phyloP scores from a whole-genome alignment of 2,797 vertebrate genomes.

The Gymnothorax javanicus region DNA sequence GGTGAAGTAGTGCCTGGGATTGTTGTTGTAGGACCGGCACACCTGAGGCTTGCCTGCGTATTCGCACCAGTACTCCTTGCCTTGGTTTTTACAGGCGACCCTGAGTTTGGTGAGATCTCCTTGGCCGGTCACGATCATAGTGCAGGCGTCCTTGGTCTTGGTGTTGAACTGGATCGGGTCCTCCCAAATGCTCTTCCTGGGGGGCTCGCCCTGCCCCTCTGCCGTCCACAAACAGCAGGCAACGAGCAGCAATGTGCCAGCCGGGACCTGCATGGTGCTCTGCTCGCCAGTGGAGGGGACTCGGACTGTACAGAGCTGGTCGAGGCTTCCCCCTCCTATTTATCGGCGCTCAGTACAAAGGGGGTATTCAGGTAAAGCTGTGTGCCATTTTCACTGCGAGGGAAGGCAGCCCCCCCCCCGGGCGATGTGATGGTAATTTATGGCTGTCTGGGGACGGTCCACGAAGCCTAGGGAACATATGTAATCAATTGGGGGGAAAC shows the following conservation, averaged over 20 bases:
- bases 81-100: constrained; percentile 66
- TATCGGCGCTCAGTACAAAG: constrained; percentile 63
- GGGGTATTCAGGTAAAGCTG: constrained; percentile 48
- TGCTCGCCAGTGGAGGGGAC: background rate
- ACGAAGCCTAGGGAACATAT: constrained; percentile 46
- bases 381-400: constrained; percentile 24
- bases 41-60: constrained; percentile 72
- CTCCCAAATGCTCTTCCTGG: constrained; percentile 65
- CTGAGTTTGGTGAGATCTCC: constrained; percentile 68
- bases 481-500: constrained; percentile 43
- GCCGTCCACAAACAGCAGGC: constrained; percentile 62
- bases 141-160: constrained; percentile 72
- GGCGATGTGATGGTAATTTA: constrained; percentile 25
- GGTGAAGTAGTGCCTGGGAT: constrained; percentile 77
- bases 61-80: constrained; percentile 78
- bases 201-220: constrained; percentile 60
- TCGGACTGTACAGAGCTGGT: constrained; percentile 21
- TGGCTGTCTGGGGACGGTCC: constrained; percentile 44
- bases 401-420: constrained; percentile 26
- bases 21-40: constrained; percentile 74
- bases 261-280: constrained; percentile 70
- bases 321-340: constrained; percentile 44
- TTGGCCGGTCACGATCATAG: constrained; percentile 65
- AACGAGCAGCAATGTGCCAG: constrained; percentile 62
- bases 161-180: constrained; percentile 75